Evolutionary conservation across 2,797 vertebrate genomes (phyloP).

Genomic region (Anguilla obscura): DNA sequence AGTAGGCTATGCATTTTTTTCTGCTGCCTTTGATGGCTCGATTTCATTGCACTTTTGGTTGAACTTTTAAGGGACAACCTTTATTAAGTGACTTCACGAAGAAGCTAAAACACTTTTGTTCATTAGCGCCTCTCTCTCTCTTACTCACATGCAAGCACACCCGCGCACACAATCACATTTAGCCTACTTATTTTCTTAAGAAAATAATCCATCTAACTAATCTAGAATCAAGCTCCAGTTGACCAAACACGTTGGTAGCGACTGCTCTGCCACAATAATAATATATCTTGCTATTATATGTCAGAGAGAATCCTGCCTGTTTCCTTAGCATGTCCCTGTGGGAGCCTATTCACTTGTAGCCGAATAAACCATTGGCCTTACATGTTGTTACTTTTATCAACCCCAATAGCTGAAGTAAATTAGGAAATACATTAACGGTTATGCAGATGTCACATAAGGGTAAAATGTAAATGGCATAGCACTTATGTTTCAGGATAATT

Average conservation of each 20-base stretch:
- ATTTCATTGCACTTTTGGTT: neutral
- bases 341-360: neutral
- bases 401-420: neutral
- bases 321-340: constrained; percentile 23
- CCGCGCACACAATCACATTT: no score
- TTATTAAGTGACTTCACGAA: neutral
- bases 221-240: neutral
- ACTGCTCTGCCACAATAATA: constrained; percentile 34
- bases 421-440: neutral
- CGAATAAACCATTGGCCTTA: neutral
- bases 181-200: neutral
- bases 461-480: neutral
- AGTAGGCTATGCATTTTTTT: neutral
- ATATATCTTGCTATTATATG: neutral
- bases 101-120: neutral
- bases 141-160: neutral
- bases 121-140: neutral
- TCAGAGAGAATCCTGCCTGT: constrained; percentile 10
- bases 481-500: constrained; percentile 15
- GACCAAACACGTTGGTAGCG: constrained; percentile 35
- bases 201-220: neutral
- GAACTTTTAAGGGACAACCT: neutral
- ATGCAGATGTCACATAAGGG: neutral
- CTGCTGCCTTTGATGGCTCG: neutral
- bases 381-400: neutral